Conservation (phyloP, 2,797 vertebrate genomes). For the Chromis chromis region DNA sequence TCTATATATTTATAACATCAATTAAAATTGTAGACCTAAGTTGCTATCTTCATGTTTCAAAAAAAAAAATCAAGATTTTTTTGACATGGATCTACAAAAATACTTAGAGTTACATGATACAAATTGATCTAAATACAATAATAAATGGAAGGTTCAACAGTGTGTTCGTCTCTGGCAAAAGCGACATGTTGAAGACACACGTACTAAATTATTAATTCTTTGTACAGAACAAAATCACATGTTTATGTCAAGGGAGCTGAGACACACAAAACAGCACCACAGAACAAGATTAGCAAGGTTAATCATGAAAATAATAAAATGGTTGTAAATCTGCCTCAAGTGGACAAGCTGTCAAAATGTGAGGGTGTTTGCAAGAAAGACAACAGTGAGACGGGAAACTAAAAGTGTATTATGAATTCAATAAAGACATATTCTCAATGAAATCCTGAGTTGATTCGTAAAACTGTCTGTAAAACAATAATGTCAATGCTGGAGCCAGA, state of each 20-base stretch:
- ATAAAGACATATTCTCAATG: not conserved
- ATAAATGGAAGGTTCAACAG: too few species aligned
- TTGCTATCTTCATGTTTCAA: too few species aligned
- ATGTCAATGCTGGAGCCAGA: not conserved
- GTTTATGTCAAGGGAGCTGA: too few species aligned
- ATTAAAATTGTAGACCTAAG: too few species aligned
- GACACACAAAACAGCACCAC: not conserved
- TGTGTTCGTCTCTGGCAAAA: not conserved
- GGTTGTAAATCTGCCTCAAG: not conserved
- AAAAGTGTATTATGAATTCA: not conserved
- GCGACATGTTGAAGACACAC: too few species aligned
- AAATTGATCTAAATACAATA: not conserved
- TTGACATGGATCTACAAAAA: too few species aligned
- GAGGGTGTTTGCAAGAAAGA: not conserved
- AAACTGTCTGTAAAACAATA: conserved; percentile 3
- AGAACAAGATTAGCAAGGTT: not conserved
- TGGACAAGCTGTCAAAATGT: not conserved
- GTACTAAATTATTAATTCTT: not conserved
- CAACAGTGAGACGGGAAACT: not conserved
- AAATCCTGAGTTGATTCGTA: conserved; percentile 13
- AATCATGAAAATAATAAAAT: not conserved
- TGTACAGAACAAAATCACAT: not conserved
- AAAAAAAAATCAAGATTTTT: too few species aligned
- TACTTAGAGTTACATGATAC: not conserved
- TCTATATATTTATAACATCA: too few species aligned